phyloP scores from a whole-genome alignment of 2,797 vertebrate species.

The Mus minutoides region DNA sequence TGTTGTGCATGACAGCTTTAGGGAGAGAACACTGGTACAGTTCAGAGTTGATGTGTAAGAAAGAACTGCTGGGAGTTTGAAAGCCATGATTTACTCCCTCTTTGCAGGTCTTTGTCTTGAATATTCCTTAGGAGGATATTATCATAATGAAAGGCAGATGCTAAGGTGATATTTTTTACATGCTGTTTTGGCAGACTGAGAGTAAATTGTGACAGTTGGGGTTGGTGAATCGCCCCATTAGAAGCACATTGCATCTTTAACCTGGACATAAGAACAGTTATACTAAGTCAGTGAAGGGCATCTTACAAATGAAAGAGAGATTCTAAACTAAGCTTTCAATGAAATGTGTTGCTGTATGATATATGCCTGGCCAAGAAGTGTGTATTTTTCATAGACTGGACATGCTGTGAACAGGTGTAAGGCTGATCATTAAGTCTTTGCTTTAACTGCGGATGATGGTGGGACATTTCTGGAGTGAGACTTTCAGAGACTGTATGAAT shows the following conservation, averaged over 20 bases:
- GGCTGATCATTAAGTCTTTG: slow-evolving; percentile 34
- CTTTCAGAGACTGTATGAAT: background rate
- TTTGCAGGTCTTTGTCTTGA: background rate
- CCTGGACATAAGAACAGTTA: background rate
- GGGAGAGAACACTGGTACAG: background rate
- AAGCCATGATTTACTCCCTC: background rate
- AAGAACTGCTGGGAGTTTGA: background rate
- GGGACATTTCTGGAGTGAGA: background rate
- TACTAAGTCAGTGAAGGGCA: background rate
- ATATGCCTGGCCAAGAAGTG: background rate
- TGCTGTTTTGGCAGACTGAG: background rate
- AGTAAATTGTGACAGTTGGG: background rate
- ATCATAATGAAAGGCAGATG: background rate
- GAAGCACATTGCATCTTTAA: background rate
- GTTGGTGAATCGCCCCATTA: background rate
- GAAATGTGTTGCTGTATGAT: background rate
- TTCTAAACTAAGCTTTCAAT: background rate
- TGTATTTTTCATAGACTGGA: background rate
- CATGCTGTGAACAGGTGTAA: background rate
- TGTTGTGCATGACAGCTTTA: background rate
- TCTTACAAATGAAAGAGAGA: background rate
- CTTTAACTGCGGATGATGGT: background rate
- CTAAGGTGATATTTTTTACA: background rate
- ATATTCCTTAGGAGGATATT: background rate
- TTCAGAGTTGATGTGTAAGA: background rate